These are phyloP conservation scores for Drosophila kohkoa DNA, from an alignment of 1,140 invertebrate species.

Conservation along the genomic window DNA sequence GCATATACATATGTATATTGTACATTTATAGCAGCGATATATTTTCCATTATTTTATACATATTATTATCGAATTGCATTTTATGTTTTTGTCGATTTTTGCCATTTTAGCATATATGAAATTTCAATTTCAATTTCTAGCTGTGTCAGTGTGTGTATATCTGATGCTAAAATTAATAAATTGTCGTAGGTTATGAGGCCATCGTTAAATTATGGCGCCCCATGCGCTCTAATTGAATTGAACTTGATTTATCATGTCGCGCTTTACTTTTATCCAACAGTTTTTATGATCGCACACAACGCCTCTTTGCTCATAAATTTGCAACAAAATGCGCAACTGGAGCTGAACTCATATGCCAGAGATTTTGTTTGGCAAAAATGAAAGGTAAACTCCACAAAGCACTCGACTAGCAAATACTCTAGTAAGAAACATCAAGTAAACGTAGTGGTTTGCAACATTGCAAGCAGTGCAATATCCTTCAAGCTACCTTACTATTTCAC, in stretches of 20 bases:
- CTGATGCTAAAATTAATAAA: slow-evolving; percentile 62
- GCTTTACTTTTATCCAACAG: slow-evolving; percentile 62
- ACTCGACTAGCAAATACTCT: not conserved
- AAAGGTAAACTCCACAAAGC: slow-evolving; percentile 31
- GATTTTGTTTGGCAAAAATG: slow-evolving; percentile 19
- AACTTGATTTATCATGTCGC: slow-evolving; percentile 78
- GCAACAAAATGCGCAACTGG: slow-evolving; percentile 27
- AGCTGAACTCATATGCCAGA: slow-evolving; percentile 3
- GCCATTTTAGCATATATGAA: slow-evolving; percentile 51
- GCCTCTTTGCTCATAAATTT: slow-evolving; percentile 49
- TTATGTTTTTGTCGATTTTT: slow-evolving; percentile 48
- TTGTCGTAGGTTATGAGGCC: slow-evolving; percentile 78
- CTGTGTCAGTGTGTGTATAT: slow-evolving; percentile 25
- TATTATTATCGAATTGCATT: slow-evolving; percentile 64
- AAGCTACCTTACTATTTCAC: too few species aligned
- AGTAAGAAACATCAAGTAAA: too few species aligned
- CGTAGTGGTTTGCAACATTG: too few species aligned
- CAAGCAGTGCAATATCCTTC: too few species aligned
- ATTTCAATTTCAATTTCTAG: slow-evolving; percentile 64
- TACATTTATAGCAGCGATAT: not conserved
- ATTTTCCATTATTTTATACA: slow-evolving; percentile 19
- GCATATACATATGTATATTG: slow-evolving; percentile 24
- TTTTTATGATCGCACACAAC: slow-evolving; percentile 50
- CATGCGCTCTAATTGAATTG: slow-evolving; percentile 77
- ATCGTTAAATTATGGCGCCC: slow-evolving; percentile 56